phyloP scores from a whole-genome alignment of 2,797 vertebrate genomes.

The Perodicticus potto region DNA sequence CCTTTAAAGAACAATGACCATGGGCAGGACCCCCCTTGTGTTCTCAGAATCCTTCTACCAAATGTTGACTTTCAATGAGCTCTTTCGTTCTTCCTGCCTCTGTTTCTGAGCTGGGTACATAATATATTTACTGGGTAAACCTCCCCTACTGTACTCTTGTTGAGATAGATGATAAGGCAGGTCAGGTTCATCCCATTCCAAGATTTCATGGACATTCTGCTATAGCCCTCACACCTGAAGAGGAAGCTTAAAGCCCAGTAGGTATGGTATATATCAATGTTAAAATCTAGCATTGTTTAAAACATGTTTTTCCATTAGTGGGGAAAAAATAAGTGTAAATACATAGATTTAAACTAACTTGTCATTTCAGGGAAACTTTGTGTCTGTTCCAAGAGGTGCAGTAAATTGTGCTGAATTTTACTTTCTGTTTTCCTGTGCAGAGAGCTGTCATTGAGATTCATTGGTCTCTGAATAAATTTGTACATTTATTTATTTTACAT shows the following conservation, averaged over 20 bases:
- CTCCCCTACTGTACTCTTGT: neutral
- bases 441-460: constrained; percentile 72
- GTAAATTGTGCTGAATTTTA: constrained; percentile 67
- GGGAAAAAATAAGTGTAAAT: constrained; percentile 30
- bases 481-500: constrained; percentile 65
- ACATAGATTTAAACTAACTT: constrained; percentile 59
- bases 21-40: neutral
- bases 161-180: neutral
- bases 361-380: constrained; percentile 64
- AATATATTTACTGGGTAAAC: neutral
- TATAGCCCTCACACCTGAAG: neutral
- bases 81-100: neutral
- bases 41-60: neutral
- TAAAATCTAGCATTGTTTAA: constrained; percentile 45
- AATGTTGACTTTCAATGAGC: neutral
- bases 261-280: neutral
- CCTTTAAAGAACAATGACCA: neutral
- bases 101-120: neutral
- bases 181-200: neutral
- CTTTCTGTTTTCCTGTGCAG: constrained; percentile 61
- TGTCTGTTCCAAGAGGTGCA: constrained; percentile 47
- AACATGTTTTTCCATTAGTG: constrained; percentile 48
- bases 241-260: neutral
- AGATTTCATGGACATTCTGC: neutral
- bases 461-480: constrained; percentile 57